Percentiles rank a stretch among this genome's conserved stretches.
phyloP scores from a whole-genome alignment of 2,113 vertebrate species.

The Melospiza georgiana region DNA sequence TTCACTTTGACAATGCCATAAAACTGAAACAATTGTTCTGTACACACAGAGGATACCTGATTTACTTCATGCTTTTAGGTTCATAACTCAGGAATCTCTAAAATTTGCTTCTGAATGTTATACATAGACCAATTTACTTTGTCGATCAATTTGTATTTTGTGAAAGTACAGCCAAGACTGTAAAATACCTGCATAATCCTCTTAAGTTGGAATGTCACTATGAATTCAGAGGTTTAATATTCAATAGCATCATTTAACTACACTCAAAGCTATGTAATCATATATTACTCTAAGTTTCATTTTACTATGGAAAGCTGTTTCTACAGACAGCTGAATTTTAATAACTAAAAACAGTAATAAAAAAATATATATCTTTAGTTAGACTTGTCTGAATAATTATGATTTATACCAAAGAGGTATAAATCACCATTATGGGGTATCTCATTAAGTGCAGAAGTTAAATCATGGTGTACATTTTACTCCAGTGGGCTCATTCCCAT shows the following conservation, averaged over 20 bases:
- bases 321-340: not conserved
- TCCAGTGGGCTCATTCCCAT: not conserved
- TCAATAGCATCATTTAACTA: not conserved
- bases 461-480: not conserved
- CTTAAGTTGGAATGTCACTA: not conserved
- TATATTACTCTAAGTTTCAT: not conserved
- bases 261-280: not conserved
- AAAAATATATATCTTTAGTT: not conserved
- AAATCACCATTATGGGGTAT: not conserved
- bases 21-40: not conserved
- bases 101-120: not conserved
- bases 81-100: not conserved
- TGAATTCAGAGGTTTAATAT: not conserved
- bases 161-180: not conserved
- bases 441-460: not conserved
- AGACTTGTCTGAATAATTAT: not conserved
- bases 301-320: not conserved
- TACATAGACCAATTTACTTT: not conserved
- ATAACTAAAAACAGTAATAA: not conserved
- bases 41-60: not conserved
- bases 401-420: not conserved
- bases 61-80: not conserved
- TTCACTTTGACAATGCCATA: not conserved
- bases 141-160: not conserved
- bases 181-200: not conserved